These are phyloP conservation scores for Chrysochloris asiatica DNA, from an alignment of 2,113 vertebrate species.

Conservation along the genomic window DNA sequence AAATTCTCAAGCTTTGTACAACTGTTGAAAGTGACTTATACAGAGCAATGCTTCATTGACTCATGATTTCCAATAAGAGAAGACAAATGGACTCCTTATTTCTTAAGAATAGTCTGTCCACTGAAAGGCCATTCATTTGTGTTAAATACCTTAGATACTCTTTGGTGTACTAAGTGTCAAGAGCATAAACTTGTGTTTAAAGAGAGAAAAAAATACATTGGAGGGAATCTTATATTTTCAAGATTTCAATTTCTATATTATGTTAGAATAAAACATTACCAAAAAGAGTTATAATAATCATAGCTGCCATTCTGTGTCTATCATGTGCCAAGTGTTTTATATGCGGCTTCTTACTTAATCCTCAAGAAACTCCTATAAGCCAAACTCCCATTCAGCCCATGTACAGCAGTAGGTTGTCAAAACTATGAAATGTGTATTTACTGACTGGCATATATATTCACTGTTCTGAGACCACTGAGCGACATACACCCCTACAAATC, in stretches of 20 bases:
- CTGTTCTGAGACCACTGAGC: background rate
- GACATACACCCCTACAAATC: background rate
- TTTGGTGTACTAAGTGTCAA: background rate
- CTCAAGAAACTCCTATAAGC: background rate
- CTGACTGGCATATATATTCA: background rate
- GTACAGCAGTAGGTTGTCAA: background rate
- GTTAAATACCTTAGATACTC: background rate
- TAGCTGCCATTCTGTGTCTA: background rate
- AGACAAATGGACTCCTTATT: background rate
- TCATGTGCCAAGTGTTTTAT: background rate
- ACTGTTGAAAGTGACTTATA: background rate
- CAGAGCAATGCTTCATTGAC: background rate
- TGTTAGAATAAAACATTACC: background rate
- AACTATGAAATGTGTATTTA: background rate
- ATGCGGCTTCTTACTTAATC: background rate
- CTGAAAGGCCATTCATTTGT: conserved; percentile 10
- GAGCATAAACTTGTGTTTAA: background rate
- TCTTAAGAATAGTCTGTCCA: conserved; percentile 36
- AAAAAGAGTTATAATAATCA: background rate
- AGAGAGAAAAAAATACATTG: background rate
- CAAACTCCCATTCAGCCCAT: background rate
- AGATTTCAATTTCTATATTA: background rate
- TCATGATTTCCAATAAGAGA: conserved; percentile 32
- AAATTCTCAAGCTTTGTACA: conserved; percentile 52
- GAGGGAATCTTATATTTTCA: background rate